A percentile compares a stretch with the other conserved stretches of the same genome.
Conservation (phyloP, 2,797 vertebrate genomes). For the Amniataba percoides region DNA sequence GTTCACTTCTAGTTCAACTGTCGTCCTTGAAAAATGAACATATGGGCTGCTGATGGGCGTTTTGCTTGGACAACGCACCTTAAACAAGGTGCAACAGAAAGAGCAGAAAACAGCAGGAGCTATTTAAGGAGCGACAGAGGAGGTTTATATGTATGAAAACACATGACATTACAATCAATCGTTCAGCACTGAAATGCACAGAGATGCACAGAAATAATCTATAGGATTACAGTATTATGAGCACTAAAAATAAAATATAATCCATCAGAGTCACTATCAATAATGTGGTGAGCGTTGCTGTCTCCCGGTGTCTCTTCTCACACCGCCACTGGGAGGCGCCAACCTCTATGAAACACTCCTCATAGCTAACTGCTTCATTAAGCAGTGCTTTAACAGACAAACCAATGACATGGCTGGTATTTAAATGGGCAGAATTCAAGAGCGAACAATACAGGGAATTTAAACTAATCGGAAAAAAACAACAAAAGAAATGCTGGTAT, state of each 20-base stretch:
- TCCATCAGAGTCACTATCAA: conserved; percentile 12
- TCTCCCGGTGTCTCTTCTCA: background rate
- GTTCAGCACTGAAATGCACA: background rate
- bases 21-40: conserved; percentile 28
- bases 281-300: background rate
- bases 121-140: background rate
- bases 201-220: conserved; percentile 21
- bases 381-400: background rate
- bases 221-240: conserved; percentile 20
- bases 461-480: background rate
- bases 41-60: conserved; percentile 3
- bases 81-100: background rate
- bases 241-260: background rate
- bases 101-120: background rate
- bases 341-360: background rate
- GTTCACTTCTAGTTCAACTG: conserved; percentile 5
- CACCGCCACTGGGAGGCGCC: conserved; percentile 17
- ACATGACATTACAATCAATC: conserved; percentile 3
- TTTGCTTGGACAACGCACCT: background rate
- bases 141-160: background rate
- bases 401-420: background rate
- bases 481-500: background rate
- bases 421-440: background rate
- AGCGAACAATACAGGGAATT: background rate
- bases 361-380: background rate